Base-by-base conservation (phyloP, 2,797 vertebrate species). In the Prunella strophiata region DNA sequence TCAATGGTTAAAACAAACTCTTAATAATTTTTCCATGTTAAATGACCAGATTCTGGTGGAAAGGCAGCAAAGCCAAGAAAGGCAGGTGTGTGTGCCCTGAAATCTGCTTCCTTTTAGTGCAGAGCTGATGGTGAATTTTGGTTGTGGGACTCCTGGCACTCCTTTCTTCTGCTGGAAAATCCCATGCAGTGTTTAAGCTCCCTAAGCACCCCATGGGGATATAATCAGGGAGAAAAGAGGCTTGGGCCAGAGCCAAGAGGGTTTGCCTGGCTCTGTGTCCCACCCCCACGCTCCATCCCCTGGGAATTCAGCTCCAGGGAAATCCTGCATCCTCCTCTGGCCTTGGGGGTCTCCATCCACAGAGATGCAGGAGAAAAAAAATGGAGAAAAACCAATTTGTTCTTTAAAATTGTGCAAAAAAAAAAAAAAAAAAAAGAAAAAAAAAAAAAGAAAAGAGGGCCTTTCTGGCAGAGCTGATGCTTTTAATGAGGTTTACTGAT, bases 171-270 rank as follows among this genome's bases (percentile, higher is more conserved):
- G 52, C 81, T 93, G 95, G 76, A 87, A 96, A 97, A 95, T 80
- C 89, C 58, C 62, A 27, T 42, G 19, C 3, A 27, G 89, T n/a
- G 81, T 93, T 93, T 96, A 94, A 97, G 92, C 89, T 93, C 80
- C 94, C 92, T 73, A 52, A 91, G 91, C 81, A 91, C 88, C 72
- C 66, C 51, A 13, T 59, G 66, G 92, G 94, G 88, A 74, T 54
- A 72, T 96, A 96, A 96, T 94, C 89, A 65, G 89, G 74, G 93
- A 96, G 85, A 93, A 97, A 96, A 96, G 94, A 88, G 88, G 79
- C 88, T 96, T 96, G 95, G 96, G 94, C 73, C 85, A 54, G 66
- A 86, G 70, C 85, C 94, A 95, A 83, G 76, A 88, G 89, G 29
- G 94, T 84, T 96, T 95, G 90, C 87, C 90, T 85, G 77, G 84